Percentiles rank a stretch among this genome's conserved stretches.
Conservation (phyloP, 2,113 vertebrate species). For the Lampris incognitus region DNA sequence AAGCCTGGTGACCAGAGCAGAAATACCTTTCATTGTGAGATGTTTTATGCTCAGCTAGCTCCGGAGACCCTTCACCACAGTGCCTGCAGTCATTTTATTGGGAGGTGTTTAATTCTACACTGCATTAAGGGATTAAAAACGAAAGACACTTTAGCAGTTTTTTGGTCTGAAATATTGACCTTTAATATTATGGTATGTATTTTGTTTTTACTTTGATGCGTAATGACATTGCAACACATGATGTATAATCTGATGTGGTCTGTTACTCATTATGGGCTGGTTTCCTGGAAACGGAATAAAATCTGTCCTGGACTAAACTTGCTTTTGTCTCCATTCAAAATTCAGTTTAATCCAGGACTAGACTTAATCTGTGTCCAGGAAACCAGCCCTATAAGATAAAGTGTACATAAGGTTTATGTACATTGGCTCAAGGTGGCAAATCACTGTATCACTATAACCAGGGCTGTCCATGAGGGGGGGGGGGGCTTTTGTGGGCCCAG, state of each 20-base stretch:
- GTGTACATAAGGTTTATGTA: background rate
- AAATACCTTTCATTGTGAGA: conserved; percentile 35
- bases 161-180: background rate
- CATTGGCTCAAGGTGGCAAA: background rate
- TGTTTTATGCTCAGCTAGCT: conserved; percentile 36
- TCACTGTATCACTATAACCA: background rate
- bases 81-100: background rate
- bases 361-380: too few species aligned
- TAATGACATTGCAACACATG: too few species aligned
- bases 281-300: too few species aligned
- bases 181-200: background rate
- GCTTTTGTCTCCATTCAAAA: too few species aligned
- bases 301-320: too few species aligned
- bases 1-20: conserved; percentile 36
- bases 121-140: conserved; percentile 5
- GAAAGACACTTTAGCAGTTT: background rate
- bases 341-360: too few species aligned
- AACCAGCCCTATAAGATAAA: background rate
- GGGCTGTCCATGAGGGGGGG: too few species aligned
- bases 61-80: conserved; percentile 27
- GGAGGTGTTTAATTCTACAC: background rate
- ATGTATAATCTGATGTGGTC: too few species aligned
- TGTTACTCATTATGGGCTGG: too few species aligned
- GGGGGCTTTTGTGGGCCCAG: too few species aligned
- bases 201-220: background rate